phyloP scores from a whole-genome alignment of 2,888 invertebrate genomes.

The Apantesis nais region DNA sequence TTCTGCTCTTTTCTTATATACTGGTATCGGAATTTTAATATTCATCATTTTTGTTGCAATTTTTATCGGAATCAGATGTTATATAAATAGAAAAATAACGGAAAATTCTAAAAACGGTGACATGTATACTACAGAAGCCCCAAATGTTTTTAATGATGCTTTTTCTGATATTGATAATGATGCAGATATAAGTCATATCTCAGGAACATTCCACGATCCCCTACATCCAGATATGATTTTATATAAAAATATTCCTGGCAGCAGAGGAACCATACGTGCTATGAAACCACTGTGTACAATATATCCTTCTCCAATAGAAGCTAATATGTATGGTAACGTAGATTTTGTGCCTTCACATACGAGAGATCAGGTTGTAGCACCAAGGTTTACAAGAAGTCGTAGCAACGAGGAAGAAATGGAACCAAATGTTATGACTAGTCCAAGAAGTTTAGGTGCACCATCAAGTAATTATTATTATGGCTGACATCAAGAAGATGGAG shows the following conservation, averaged over 20 bases:
- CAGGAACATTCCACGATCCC: conserved; percentile 79
- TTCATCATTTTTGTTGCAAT: conserved; percentile 56
- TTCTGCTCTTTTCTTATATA: conserved; percentile 56
- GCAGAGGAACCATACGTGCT: conserved; percentile 71
- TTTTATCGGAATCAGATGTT: conserved; percentile 62
- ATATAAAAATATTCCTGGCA: conserved; percentile 72
- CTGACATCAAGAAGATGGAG: conserved; percentile 65
- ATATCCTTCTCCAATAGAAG: conserved; percentile 70
- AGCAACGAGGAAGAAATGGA: conserved; percentile 64
- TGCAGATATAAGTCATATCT: conserved; percentile 76
- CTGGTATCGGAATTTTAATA: conserved; percentile 57
- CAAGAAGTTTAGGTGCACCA: conserved; percentile 75
- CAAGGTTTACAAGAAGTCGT: conserved; percentile 62
- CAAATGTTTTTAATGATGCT: conserved; percentile 77
- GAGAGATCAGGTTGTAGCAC: conserved; percentile 54
- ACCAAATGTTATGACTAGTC: conserved; percentile 70
- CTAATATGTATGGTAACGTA: conserved; percentile 77
- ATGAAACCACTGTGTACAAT: conserved; percentile 80
- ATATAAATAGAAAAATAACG: conserved; percentile 56
- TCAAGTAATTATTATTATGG: conserved; percentile 77
- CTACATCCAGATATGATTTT: conserved; percentile 80
- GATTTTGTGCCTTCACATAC: conserved; percentile 69
- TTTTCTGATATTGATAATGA: conserved; percentile 79
- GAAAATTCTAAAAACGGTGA: conserved; percentile 73
- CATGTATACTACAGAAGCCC: conserved; percentile 78